These are phyloP conservation scores for Metallyticus violacea DNA, from an alignment of 2,888 invertebrate genomes.

Conservation along the genomic window DNA sequence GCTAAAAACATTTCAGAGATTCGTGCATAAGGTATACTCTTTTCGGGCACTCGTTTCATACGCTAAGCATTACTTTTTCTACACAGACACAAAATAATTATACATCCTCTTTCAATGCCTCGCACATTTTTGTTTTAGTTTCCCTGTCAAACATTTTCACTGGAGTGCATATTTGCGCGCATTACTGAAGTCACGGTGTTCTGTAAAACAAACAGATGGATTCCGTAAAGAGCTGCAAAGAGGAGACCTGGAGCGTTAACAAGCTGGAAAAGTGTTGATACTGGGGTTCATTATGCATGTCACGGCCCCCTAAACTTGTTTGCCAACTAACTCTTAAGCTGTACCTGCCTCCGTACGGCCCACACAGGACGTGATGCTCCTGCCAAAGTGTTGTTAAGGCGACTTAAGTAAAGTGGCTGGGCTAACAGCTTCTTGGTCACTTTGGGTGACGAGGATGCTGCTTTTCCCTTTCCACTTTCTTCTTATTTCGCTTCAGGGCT, in stretches of 20 bases:
- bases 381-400: not conserved
- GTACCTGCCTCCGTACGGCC: not conserved
- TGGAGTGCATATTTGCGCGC: not conserved
- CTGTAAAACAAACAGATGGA: not conserved
- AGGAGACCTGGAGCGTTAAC: not conserved
- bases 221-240: no score
- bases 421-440: not conserved
- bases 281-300: not conserved
- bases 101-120: no score
- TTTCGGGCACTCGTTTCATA: no score
- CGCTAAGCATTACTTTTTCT: no score
- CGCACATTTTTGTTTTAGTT: no score
- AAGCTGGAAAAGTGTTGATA: not conserved
- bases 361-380: not conserved
- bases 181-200: not conserved
- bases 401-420: not conserved
- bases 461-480: not conserved
- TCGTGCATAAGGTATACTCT: no score
- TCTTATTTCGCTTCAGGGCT: no score
- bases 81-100: no score
- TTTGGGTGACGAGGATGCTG: not conserved
- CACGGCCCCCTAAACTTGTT: constrained; percentile 29
- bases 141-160: not conserved
- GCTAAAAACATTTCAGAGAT: no score
- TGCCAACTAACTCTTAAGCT: constrained; percentile 27